Evolutionary conservation across 2,113 vertebrate species (phyloP).

Genomic region (Gopherus flavomarginatus): DNA sequence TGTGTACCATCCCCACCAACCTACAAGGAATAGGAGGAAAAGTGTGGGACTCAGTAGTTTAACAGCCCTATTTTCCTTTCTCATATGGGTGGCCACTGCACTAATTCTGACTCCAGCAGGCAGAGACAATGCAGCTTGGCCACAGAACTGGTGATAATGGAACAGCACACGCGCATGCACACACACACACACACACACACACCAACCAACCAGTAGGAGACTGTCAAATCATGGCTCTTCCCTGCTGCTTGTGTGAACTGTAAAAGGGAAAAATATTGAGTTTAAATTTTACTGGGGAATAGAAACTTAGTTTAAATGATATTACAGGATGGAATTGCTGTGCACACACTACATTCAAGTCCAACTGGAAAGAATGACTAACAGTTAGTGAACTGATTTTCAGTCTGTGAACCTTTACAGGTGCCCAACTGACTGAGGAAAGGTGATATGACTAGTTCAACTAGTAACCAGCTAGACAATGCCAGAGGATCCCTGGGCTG

Average conservation of each 20-base stretch:
- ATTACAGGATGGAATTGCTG: neutral
- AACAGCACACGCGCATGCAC: neutral
- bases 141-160: neutral
- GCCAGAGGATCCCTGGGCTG: no score
- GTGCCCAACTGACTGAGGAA: neutral
- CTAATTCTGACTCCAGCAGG: neutral
- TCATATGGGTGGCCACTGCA: neutral
- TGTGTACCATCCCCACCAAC: no score
- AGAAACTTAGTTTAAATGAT: neutral
- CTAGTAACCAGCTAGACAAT: neutral
- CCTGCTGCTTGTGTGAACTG: neutral
- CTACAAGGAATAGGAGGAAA: no score
- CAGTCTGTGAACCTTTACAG: neutral
- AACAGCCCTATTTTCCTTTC: neutral
- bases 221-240: neutral
- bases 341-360: neutral
- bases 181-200: no score
- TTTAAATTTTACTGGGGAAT: neutral
- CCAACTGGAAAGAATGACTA: neutral
- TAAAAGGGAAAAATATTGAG: no score
- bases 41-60: no score
- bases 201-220: neutral
- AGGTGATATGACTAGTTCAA: neutral
- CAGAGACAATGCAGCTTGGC: neutral
- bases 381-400: neutral